Conservation (phyloP, 2,113 vertebrate genomes). For the Apteryx owenii region DNA sequence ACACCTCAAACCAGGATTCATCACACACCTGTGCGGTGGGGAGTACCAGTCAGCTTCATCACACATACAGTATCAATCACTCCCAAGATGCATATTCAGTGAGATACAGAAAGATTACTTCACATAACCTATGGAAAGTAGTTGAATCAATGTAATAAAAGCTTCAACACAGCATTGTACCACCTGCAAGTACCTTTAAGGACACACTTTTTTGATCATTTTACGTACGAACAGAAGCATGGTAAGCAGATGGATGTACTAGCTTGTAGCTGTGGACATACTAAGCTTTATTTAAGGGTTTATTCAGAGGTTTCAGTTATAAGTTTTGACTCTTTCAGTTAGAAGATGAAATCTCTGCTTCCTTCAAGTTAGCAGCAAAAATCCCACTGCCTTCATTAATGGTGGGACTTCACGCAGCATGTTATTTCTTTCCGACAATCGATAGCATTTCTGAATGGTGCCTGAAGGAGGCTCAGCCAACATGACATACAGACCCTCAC, state of each 20-base stretch:
- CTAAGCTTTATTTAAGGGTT: background rate
- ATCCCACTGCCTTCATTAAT: background rate
- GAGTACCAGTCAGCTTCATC: slow-evolving; percentile 63
- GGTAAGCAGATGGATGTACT: background rate
- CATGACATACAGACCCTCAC: accelerated
- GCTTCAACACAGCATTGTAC: slow-evolving; percentile 30
- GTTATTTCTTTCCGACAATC: background rate
- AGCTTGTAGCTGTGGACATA: background rate
- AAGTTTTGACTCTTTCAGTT: background rate
- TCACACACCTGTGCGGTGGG: slow-evolving; percentile 43
- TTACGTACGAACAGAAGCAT: background rate
- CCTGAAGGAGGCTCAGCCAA: background rate
- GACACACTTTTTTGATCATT: background rate
- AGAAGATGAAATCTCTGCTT: background rate
- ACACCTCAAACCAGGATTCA: slow-evolving; percentile 54
- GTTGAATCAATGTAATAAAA: slow-evolving; percentile 63
- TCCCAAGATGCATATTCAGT: slow-evolving; percentile 71
- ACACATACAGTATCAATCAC: slow-evolving; percentile 56
- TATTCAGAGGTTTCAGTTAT: background rate
- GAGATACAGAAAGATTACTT: slow-evolving; percentile 59
- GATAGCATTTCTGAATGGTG: background rate
- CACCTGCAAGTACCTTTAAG: slow-evolving; percentile 26
- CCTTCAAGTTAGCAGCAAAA: background rate
- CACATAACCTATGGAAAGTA: slow-evolving; percentile 57
- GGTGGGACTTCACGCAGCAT: background rate